phyloP scores from a whole-genome alignment of 2,888 invertebrate genomes.

The Sicus ferrugineus region DNA sequence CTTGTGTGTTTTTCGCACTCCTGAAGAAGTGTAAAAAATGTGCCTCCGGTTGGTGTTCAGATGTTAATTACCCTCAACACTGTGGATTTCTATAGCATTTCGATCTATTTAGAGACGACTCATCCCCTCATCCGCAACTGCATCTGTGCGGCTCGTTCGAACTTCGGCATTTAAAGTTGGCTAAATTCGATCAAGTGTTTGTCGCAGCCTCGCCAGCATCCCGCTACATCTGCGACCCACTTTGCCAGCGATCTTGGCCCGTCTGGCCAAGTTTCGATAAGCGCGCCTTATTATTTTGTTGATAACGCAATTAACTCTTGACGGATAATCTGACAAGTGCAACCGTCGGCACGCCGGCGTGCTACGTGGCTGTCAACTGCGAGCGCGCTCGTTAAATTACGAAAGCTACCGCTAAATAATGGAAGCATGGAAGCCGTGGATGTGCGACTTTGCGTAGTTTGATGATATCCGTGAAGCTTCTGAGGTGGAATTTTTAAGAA shows the following conservation, averaged over 20 bases:
- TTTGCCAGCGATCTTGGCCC: not conserved
- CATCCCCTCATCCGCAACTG: not conserved
- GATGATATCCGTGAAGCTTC: no score
- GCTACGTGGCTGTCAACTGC: constrained; percentile 19
- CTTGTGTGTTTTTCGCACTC: not conserved
- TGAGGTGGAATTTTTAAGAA: no score
- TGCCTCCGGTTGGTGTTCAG: no score
- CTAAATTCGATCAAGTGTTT: constrained; percentile 1
- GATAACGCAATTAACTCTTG: constrained; percentile 35
- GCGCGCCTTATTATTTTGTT: constrained; percentile 23
- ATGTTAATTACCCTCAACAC: no score
- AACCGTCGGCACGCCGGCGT: constrained; percentile 27
- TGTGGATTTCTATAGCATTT: no score
- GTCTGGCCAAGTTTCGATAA: constrained; percentile 7
- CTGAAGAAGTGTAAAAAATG: not conserved
- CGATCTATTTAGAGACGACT: no score
- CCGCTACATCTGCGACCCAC: not conserved
- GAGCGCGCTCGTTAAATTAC: not conserved
- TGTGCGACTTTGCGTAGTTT: not conserved
- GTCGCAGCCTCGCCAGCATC: constrained; percentile 4
- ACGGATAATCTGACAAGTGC: constrained; percentile 34
- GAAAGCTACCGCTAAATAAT: not conserved
- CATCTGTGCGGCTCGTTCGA: no score
- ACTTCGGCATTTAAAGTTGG: constrained; percentile 9
- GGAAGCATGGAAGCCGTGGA: no score